Conservation (phyloP, 1,140 invertebrate species). For the Pogonomyrmex barbatus region DNA sequence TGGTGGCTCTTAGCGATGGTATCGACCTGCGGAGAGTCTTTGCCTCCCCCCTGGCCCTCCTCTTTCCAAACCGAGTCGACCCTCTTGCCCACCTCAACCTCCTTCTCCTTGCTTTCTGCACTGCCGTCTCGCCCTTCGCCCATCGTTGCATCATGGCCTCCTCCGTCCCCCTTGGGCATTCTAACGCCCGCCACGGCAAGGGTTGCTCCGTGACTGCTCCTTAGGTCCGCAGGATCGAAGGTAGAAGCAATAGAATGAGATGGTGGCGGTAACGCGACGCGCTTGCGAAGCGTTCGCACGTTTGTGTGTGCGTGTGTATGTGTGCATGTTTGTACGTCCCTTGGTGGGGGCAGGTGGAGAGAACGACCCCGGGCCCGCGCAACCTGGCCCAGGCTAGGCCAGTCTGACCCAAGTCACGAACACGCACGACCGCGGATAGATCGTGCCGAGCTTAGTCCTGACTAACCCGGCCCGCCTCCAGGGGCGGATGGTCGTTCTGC, state of each 20-base stretch:
- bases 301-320: not conserved
- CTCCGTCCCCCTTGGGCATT: slow-evolving; percentile 72
- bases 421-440: slow-evolving; percentile 76
- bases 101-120: slow-evolving; percentile 67
- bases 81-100: slow-evolving; percentile 72
- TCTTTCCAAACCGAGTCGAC: slow-evolving; percentile 75
- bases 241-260: slow-evolving; percentile 68
- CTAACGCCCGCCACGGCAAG: slow-evolving; percentile 75
- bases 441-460: slow-evolving; percentile 63
- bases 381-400: slow-evolving; percentile 57
- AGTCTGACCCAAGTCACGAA: slow-evolving; percentile 74
- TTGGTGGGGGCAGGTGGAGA: slow-evolving; percentile 52
- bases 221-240: slow-evolving; percentile 74
- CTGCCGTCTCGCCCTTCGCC: slow-evolving; percentile 66
- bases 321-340: not conserved
- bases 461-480: slow-evolving; percentile 66
- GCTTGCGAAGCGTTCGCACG: not conserved
- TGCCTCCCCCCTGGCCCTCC: slow-evolving; percentile 74
- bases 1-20: slow-evolving; percentile 77
- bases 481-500: slow-evolving; percentile 65
- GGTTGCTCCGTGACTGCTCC: slow-evolving; percentile 77
- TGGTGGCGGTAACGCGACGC: slow-evolving; percentile 27
- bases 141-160: slow-evolving; percentile 64
- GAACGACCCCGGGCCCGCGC: slow-evolving; percentile 55
- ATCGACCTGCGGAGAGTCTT: slow-evolving; percentile 78